Evolutionary conservation across 2,888 invertebrate species (phyloP).

Genomic region (Xestia sexstrigata): DNA sequence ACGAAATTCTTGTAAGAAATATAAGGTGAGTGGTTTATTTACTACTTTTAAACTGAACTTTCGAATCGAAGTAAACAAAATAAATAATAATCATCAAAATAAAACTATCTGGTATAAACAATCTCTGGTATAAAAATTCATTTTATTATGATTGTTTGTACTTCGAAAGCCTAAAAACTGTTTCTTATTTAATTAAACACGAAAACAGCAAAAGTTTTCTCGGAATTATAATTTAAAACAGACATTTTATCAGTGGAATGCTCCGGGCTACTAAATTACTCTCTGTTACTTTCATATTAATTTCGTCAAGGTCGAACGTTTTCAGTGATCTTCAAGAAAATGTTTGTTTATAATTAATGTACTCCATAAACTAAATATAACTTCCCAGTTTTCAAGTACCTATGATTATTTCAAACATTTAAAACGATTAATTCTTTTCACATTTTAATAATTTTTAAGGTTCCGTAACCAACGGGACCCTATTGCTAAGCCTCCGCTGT

Average conservation of each 20-base stretch:
- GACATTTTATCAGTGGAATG: conserved; percentile 62
- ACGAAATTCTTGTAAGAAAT: neutral
- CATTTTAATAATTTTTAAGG: neutral
- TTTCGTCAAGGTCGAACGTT: conserved; percentile 47
- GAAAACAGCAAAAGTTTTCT: conserved; percentile 65
- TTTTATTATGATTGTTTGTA: conserved; percentile 33
- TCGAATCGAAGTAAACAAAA: neutral
- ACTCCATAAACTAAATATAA: conserved; percentile 19
- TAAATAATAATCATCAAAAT: neutral
- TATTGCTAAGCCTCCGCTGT: no score
- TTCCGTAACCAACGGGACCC: no score
- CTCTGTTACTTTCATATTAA: conserved; percentile 62
- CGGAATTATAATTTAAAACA: conserved; percentile 64
- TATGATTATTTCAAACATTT: neutral
- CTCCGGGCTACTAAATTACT: conserved; percentile 64
- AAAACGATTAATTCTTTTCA: neutral
- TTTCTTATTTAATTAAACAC: conserved; percentile 58
- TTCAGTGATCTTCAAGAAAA: conserved; percentile 38
- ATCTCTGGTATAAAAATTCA: conserved; percentile 14
- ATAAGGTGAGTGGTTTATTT: neutral
- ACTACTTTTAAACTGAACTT: neutral
- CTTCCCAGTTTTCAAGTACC: neutral
- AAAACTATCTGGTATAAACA: neutral
- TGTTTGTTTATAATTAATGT: conserved; percentile 21
- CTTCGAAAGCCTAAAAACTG: conserved; percentile 31